Conservation (phyloP, 2,797 vertebrate genomes). For the Hafferia zeledoni region DNA sequence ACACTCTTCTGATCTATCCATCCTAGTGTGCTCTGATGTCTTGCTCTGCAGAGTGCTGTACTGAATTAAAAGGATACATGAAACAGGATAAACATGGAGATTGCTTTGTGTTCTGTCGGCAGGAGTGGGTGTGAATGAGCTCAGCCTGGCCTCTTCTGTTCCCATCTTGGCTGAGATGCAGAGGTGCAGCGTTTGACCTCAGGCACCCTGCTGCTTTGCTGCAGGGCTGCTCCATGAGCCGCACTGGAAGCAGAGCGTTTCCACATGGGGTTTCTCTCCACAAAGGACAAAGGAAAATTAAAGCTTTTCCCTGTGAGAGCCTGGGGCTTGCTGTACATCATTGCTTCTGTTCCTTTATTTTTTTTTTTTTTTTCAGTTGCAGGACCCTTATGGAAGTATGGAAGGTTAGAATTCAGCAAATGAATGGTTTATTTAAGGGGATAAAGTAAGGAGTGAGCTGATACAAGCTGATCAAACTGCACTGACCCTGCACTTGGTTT, state of each 20-base stretch:
- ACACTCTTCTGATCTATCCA: slow-evolving; percentile 14
- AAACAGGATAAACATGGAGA: neutral
- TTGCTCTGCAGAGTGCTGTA: neutral
- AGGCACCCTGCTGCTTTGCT: neutral
- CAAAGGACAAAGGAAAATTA: neutral
- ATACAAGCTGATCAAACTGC: neutral
- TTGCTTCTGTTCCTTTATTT: neutral
- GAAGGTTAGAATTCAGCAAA: neutral
- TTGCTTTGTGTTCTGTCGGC: neutral
- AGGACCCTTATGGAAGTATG: neutral
- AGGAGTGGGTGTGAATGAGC: neutral
- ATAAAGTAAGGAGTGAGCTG: neutral
- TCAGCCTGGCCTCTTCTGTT: neutral
- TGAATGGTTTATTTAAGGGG: neutral
- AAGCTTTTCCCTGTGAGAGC: neutral
- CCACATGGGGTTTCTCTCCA: rapidly evolving
- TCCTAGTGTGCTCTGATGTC: neutral
- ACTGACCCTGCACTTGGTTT: neutral
- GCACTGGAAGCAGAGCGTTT: neutral
- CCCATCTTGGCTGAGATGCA: neutral
- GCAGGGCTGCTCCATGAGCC: neutral
- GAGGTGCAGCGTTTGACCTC: neutral
- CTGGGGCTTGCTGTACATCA: neutral
- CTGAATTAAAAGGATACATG: neutral
- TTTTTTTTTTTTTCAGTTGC: neutral